Conservation (phyloP, 35 echinoderm and acorn worm genomes). For the Heliocidaris erythrogramma region DNA sequence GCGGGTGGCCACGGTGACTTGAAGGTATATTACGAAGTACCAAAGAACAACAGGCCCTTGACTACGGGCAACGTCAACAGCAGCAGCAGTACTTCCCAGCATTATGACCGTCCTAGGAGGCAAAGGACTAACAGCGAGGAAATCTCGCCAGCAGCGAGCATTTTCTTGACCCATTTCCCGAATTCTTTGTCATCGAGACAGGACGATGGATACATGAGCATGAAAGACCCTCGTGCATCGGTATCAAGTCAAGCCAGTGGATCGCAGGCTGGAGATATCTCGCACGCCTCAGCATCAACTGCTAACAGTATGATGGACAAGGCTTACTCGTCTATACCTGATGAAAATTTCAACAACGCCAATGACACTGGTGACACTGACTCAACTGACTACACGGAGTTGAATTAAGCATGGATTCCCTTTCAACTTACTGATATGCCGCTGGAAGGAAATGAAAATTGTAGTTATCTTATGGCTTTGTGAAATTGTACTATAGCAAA, state of each 20-base stretch:
- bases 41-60: constrained; percentile 60
- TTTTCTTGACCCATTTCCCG: constrained; percentile 56
- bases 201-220: constrained; percentile 94
- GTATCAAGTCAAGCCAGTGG: constrained; percentile 60
- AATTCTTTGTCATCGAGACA: constrained; percentile 58
- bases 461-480: not conserved
- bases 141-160: constrained; percentile 54
- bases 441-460: not conserved
- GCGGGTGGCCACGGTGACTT: constrained; percentile 36
- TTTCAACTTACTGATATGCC: not conserved
- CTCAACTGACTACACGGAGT: constrained; percentile 87
- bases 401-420: constrained; percentile 43
- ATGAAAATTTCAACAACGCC: constrained; percentile 56
- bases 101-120: constrained; percentile 76
- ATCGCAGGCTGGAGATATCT: constrained; percentile 47
- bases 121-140: constrained; percentile 72
- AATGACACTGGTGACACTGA: constrained; percentile 70
- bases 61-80: not conserved
- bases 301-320: constrained; percentile 38
- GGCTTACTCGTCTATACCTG: constrained; percentile 38
- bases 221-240: constrained; percentile 82
- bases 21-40: constrained; percentile 83
- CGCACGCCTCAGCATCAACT: constrained; percentile 36
- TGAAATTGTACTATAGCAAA: not conserved
- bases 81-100: constrained; percentile 11